Evolutionary conservation across 1,140 invertebrate genomes (phyloP), one percentile per base, ranked within the genome.

Genomic region (Aphaenogaster floridana): DNA sequence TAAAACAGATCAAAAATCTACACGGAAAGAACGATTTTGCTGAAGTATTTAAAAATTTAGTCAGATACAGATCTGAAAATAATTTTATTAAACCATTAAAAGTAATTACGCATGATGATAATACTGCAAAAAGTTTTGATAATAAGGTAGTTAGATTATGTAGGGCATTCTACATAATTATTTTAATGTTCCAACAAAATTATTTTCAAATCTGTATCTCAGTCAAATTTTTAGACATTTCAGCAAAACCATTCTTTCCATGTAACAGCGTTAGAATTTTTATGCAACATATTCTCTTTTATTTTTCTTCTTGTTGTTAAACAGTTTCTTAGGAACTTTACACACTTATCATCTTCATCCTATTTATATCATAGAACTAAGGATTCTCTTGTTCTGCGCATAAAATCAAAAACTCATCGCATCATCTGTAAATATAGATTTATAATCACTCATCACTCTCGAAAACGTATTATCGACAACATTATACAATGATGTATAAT

Each of bases 401-500:
- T 84, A 84, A 84, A 84, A 86, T 86, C 39, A 86, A 88, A 88
- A 72, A 36, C 28, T 39, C 54, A 83, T 61, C 42, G 52, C 36
- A 39, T 76, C 36, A 17, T 89, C 8, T 90, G 84, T 89, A 90
- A 77, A 81, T 90, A 89, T 61, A 28, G 34, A 79, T 69, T 11
- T 81, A 64, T 61, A 13, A 71, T 89, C 87, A 61, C n/a, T 71
- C n/a, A 68, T 79, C 36, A 48, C 45, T 42, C 36, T 74, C 11
- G 11, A 45, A 66, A 85, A 17, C 17, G 15, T 52, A 28, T 86
- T 42, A 71, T 39, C 15, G 9, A 86, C 39, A 34, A 63, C 34
- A 48, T n/a, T 86, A 21, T 68, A 71, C 39, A 84, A 59, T 69
- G 11, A 21, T 17, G 50, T 68, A 28, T 28, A 64, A 86, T 8